phyloP scores from a whole-genome alignment of 2,888 invertebrate species.

The Nomada lathburiana region DNA sequence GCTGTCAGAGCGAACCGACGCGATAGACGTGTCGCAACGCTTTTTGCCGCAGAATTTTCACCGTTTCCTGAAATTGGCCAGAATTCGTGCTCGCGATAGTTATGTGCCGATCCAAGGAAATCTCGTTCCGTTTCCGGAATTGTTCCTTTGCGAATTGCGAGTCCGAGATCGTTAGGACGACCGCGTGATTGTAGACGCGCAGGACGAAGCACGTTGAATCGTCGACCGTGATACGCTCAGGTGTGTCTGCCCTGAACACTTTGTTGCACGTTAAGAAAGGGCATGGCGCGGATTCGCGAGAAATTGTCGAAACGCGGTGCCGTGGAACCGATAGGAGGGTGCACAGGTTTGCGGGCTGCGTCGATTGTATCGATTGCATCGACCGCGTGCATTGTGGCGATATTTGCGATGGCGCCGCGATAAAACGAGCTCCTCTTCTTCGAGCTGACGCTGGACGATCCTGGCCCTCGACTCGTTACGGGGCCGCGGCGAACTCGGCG shows the following conservation, averaged over 20 bases:
- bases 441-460: not conserved
- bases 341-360: slow-evolving; percentile 28
- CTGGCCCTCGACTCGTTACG: too few species aligned
- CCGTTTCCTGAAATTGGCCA: not conserved
- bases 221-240: slow-evolving; percentile 41
- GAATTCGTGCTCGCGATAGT: not conserved
- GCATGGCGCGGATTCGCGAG: slow-evolving; percentile 58
- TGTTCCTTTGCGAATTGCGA: too few species aligned
- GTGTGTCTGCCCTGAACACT: slow-evolving; percentile 26
- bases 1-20: too few species aligned
- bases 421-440: slow-evolving; percentile 48
- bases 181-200: slow-evolving; percentile 27
- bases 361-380: slow-evolving; percentile 12
- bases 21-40: not conserved
- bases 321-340: slow-evolving; percentile 44
- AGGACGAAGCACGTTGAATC: slow-evolving; percentile 42
- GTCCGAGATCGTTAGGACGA: not conserved
- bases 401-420: slow-evolving; percentile 40
- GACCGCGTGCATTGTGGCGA: not conserved
- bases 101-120: not conserved
- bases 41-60: not conserved
- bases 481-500: not conserved
- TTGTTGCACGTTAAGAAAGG: slow-evolving; percentile 46
- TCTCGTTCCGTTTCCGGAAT: too few species aligned
- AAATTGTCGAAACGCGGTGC: slow-evolving; percentile 33